Evolutionary conservation across 2,113 vertebrate species (phyloP).

Genomic region (Rhinoptilus africanus): DNA sequence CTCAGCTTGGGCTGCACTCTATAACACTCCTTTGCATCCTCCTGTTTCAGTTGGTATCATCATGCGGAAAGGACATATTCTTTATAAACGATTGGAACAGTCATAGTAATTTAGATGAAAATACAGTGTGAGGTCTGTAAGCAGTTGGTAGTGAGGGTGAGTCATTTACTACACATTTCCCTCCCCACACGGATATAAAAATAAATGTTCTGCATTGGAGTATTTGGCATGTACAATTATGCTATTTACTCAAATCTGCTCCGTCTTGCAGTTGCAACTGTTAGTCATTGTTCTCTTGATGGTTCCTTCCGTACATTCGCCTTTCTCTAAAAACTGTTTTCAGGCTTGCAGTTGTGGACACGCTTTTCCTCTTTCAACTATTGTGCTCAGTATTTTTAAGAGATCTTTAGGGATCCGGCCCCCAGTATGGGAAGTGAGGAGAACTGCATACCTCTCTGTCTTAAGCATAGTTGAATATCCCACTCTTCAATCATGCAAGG

Average conservation of each 20-base stretch:
- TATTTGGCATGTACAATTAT: neutral
- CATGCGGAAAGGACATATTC: neutral
- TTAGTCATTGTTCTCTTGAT: neutral
- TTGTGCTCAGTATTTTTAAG: neutral
- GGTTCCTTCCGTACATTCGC: neutral
- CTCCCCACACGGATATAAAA: neutral
- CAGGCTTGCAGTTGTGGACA: neutral
- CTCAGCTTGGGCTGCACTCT: neutral
- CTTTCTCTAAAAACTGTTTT: neutral
- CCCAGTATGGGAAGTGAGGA: neutral
- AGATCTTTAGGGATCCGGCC: neutral
- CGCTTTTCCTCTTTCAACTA: neutral
- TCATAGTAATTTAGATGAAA: neutral
- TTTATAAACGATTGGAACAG: neutral
- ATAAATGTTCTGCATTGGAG: neutral
- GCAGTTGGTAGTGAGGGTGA: neutral
- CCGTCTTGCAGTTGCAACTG: neutral
- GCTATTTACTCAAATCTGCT: neutral
- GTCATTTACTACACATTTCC: neutral
- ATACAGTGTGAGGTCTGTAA: neutral
- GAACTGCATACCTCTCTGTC: neutral
- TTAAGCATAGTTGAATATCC: neutral
- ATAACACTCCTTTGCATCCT: neutral
- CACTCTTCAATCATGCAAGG: neutral
- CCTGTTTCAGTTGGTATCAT: neutral